Evolutionary conservation across 2,113 vertebrate genomes (phyloP).

Genomic region (Nycticryphes semicollaris): DNA sequence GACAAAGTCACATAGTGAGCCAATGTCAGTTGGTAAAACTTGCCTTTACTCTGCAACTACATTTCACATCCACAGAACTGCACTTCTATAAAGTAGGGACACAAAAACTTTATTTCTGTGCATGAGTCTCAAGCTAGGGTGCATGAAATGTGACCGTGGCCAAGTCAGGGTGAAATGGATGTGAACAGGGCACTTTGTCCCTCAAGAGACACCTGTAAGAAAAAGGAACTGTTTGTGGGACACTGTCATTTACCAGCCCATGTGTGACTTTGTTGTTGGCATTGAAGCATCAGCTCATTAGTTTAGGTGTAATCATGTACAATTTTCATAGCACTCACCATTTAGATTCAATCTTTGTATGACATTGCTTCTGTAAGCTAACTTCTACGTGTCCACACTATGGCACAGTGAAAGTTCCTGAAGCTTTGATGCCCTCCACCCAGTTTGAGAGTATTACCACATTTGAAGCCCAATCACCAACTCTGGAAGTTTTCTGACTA

Average conservation of each 20-base stretch:
- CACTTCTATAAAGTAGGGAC: not conserved
- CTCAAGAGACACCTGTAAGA: not conserved
- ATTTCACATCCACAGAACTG: not conserved
- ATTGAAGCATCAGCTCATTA: not conserved
- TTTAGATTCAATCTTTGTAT: not conserved
- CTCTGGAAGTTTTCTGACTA: not conserved
- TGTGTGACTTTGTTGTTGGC: accelerated
- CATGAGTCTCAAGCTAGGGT: not conserved
- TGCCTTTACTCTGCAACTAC: not conserved
- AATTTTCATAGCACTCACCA: not conserved
- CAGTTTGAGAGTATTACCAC: not conserved
- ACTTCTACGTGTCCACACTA: accelerated
- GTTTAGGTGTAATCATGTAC: not conserved
- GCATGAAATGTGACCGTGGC: not conserved
- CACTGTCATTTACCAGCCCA: not conserved
- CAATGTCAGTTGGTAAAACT: not conserved
- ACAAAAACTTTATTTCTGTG: not conserved
- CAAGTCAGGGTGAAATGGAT: not conserved
- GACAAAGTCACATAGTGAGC: not conserved
- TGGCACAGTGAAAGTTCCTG: accelerated
- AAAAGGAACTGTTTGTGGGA: not conserved
- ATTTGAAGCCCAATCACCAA: not conserved
- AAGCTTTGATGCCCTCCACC: not conserved
- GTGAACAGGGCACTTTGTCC: not conserved
- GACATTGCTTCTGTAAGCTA: not conserved